Evolutionary conservation across 2,888 invertebrate species (phyloP).

Genomic region (Cordilura impudica): DNA sequence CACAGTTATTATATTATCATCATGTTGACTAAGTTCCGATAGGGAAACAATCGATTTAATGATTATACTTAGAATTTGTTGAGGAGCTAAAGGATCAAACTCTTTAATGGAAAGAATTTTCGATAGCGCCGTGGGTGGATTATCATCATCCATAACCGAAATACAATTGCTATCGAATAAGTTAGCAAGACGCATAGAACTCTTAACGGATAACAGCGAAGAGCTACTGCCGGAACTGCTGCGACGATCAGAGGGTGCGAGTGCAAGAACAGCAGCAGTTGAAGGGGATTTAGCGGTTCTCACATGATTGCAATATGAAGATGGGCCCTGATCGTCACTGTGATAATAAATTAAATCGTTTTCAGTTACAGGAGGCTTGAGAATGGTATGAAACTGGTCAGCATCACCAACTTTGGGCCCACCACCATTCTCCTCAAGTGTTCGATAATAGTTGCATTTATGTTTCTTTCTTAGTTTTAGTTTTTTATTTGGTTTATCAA

Average conservation of each 20-base stretch:
- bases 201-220: conserved; percentile 47
- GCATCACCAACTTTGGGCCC: background rate
- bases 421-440: background rate
- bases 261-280: conserved; percentile 16
- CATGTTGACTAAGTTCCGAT: conserved; percentile 72
- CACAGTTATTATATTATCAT: conserved; percentile 73
- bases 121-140: conserved; percentile 64
- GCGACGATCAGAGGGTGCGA: conserved; percentile 28
- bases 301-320: conserved; percentile 45
- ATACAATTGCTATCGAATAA: conserved; percentile 48
- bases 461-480: conserved; percentile 37
- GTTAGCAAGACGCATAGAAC: conserved; percentile 56
- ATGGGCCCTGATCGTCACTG: conserved; percentile 51
- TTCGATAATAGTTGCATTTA: conserved; percentile 33
- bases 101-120: conserved; percentile 73
- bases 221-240: conserved; percentile 53
- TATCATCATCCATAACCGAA: conserved; percentile 63
- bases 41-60: conserved; percentile 75
- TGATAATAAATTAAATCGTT: conserved; percentile 54
- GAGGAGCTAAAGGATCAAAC: conserved; percentile 73
- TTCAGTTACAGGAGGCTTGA: conserved; percentile 34
- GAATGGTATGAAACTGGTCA: conserved; percentile 5
- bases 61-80: conserved; percentile 70
- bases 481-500: conserved; percentile 32
- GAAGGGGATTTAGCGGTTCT: background rate